Evolutionary conservation across 2,797 vertebrate genomes (phyloP), one percentile per base, ranked within the genome.

Genomic region (Rallus crepitans): DNA sequence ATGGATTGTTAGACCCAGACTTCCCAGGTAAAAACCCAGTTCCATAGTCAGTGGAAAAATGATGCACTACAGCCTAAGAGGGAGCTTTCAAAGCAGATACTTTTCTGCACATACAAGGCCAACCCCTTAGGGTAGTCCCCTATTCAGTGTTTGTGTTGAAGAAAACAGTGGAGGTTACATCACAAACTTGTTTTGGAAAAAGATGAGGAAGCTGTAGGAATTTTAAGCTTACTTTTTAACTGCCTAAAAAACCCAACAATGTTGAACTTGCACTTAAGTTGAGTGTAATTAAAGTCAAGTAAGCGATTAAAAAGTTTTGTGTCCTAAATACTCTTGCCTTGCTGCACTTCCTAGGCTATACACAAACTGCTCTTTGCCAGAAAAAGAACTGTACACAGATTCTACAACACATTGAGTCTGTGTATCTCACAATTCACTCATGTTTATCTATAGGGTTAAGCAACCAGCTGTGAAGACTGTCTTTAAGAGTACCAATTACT

Each of bases 371-470:
- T 2, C 48, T 79, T 77, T 82, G 89, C 86, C 89, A 93, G 75
- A 77, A 82, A 87, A 91, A 56, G 42, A 91, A 79, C 47, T 25
- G 52, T 71, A 94, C n/a, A 53, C 84, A 89, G 89, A 83, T 91
- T 80, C 84, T 85, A 71, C 50, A 87, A 68, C 42, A 56, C 59
- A 59, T 48, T 50, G 23, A 61, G 48, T 64, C 61, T 83, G 79
- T 69, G 4, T 9, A 75, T 80, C n/a, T 88, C 91, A 52, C 64
- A 63, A 70, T 80, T 87, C 42, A 63, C 82, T 87, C 68, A 21
- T 89, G 53, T 92, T 95, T 91, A 93, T 87, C 37, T 57, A 55
- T 1, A 75, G 31, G 48, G 79, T 57, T 93, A 92, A 94, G 84
- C 89, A 94, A 64, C 42, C 61, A 91, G 73, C 65, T 92, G 37